A percentile compares a stretch with the other conserved stretches of the same genome.
phyloP scores from a whole-genome alignment of 2,888 invertebrate species.

The Troides helena region DNA sequence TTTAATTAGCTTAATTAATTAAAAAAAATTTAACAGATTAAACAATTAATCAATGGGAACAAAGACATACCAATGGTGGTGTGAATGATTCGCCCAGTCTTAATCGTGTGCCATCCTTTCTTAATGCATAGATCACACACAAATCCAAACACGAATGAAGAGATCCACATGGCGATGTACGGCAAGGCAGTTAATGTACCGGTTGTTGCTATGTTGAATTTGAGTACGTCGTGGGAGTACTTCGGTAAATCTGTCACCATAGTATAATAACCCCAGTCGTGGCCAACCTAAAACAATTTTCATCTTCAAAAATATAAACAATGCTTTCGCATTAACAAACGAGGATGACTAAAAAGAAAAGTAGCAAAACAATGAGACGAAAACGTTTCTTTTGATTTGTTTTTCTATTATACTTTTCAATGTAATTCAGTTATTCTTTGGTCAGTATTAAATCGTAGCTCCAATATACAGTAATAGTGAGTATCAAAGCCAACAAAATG shows the following conservation, averaged over 20 bases:
- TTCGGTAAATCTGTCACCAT: conserved; percentile 86
- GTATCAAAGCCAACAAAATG: conserved; percentile 17
- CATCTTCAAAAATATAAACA: no score
- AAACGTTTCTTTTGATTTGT: no score
- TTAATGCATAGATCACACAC: conserved; percentile 85
- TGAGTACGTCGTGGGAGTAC: conserved; percentile 83
- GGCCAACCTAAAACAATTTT: conserved; percentile 58
- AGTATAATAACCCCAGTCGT: conserved; percentile 85
- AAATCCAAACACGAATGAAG: conserved; percentile 83
- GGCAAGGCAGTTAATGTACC: conserved; percentile 84
- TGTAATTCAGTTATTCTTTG: no score
- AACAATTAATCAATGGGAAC: neutral
- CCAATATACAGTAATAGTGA: conserved; percentile 2
- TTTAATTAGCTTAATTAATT: no score
- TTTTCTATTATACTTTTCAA: no score
- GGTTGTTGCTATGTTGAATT: conserved; percentile 83
- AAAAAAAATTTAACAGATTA: neutral
- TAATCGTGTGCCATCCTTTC: conserved; percentile 79
- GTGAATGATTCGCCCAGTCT: conserved; percentile 82
- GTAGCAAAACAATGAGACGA: no score
- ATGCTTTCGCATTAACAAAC: neutral
- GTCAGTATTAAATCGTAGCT: no score
- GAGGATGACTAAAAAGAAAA: neutral
- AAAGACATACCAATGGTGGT: conserved; percentile 81
- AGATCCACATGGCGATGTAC: conserved; percentile 84